Evolutionary conservation across 2,888 invertebrate genomes (phyloP).

Genomic region (Pristionchus fissidentatus): DNA sequence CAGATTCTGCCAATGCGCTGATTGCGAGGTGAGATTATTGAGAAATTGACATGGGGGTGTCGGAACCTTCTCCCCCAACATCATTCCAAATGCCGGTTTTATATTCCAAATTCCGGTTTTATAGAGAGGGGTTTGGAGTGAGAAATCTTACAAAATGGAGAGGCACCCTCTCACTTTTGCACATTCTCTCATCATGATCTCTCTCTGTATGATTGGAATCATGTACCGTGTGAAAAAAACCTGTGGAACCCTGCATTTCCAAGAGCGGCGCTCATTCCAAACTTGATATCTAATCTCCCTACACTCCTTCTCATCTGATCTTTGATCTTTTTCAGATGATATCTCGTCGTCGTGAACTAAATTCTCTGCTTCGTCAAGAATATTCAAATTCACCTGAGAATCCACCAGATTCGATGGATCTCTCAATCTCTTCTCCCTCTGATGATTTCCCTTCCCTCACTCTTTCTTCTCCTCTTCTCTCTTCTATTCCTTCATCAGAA

Average conservation of each 20-base stretch:
- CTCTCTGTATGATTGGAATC: not conserved
- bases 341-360: conserved; percentile 63
- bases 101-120: not conserved
- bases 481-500: not conserved
- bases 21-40: conserved; percentile 61
- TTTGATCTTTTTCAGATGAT: conserved; percentile 60
- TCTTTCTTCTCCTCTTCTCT: conserved; percentile 10
- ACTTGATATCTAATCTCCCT: not conserved
- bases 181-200: no score
- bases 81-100: not conserved
- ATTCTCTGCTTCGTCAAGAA: conserved; percentile 59
- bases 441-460: conserved; percentile 9
- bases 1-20: conserved; percentile 60
- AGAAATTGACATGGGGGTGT: not conserved
- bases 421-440: not conserved
- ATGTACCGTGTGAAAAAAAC: no score
- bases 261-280: not conserved
- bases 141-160: no score
- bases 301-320: not conserved
- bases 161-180: no score
- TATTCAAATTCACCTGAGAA: conserved; percentile 1
- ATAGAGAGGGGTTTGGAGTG: no score
- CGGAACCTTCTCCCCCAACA: not conserved
- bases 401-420: not conserved
- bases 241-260: no score